Evolutionary conservation across 1,140 invertebrate genomes (phyloP).

Genomic region (Zaprionus davidi): DNA sequence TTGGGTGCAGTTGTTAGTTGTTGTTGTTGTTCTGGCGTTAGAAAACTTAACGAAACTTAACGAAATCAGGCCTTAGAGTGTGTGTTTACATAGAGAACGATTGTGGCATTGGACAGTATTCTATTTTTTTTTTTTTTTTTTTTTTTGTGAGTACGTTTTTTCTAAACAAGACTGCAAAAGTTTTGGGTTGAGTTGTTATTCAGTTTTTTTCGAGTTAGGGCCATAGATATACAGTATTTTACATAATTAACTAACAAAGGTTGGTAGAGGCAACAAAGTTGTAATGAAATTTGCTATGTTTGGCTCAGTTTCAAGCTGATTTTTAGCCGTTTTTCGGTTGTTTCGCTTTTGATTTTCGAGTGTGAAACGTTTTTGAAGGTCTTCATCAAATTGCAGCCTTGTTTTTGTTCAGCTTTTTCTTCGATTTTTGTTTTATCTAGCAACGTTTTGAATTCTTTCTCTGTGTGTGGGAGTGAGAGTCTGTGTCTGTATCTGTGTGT

Average conservation of each 20-base stretch:
- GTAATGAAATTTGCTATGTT: background rate
- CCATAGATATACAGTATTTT: constrained; percentile 7
- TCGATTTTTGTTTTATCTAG: background rate
- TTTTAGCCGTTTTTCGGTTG: background rate
- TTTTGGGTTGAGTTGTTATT: background rate
- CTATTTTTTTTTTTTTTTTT: constrained; percentile 5
- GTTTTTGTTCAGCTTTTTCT: background rate
- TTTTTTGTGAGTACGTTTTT: constrained; percentile 21
- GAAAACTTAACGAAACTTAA: constrained; percentile 66
- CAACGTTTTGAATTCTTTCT: background rate
- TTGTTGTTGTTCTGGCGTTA: constrained; percentile 18
- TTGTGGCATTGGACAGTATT: constrained; percentile 66
- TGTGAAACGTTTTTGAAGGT: background rate
- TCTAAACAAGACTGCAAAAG: constrained; percentile 16
- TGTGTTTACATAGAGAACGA: constrained; percentile 40
- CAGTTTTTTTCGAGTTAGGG: constrained; percentile 3
- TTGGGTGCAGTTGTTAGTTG: constrained; percentile 12
- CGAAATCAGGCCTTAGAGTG: constrained; percentile 48
- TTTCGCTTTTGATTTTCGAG: background rate
- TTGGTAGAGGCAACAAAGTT: background rate
- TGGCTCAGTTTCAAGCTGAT: background rate
- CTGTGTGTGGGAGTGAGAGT: background rate
- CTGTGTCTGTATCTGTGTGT: constrained; percentile 33
- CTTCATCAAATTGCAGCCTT: background rate
- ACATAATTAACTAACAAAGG: constrained; percentile 7